A percentile compares a stretch with the other conserved stretches of the same genome.
phyloP scores from a whole-genome alignment of 2,113 vertebrate species.

The Oenanthe oenanthe region DNA sequence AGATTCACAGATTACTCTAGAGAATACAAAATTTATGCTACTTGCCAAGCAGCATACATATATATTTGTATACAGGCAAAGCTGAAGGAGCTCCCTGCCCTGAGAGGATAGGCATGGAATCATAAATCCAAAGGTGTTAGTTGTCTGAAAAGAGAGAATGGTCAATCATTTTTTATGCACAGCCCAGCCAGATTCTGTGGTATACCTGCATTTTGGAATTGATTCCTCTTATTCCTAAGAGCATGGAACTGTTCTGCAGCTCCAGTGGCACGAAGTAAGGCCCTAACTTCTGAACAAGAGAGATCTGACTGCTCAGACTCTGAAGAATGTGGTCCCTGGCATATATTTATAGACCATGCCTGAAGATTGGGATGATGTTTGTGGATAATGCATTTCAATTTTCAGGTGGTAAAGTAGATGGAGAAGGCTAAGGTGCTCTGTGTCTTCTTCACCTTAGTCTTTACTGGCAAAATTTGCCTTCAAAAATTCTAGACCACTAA shows the following conservation, averaged over 20 bases:
- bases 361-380: not conserved
- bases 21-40: not conserved
- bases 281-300: not conserved
- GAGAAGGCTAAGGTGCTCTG: not conserved
- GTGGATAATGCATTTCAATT: not conserved
- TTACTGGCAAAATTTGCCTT: not conserved
- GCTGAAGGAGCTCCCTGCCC: not conserved
- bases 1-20: not conserved
- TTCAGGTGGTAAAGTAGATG: not conserved
- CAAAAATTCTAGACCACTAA: not conserved
- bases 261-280: not conserved
- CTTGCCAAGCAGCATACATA: not conserved
- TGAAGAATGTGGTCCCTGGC: not conserved
- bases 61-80: not conserved
- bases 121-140: not conserved
- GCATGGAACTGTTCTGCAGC: not conserved
- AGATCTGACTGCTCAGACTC: not conserved
- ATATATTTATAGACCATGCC: not conserved
- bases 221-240: not conserved
- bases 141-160: not conserved
- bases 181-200: not conserved
- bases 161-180: not conserved
- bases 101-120: not conserved
- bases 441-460: not conserved
- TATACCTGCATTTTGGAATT: not conserved